Evolutionary conservation across 2,888 invertebrate species (phyloP).

Genomic region (Rhagonycha fulva): DNA sequence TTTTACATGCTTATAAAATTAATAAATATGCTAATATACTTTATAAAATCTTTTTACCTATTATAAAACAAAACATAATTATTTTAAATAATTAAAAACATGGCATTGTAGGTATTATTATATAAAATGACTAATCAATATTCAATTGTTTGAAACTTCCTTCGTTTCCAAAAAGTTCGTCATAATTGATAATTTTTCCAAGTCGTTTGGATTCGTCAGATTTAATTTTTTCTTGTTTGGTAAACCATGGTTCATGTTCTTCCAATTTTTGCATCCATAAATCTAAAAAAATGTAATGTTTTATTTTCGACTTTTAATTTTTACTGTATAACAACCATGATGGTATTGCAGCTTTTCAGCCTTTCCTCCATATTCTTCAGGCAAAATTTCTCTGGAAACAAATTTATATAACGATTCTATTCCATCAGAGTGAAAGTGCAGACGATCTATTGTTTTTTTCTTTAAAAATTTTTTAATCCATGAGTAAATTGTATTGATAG

Average conservation of each 20-base stretch:
- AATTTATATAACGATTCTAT: conserved; percentile 76
- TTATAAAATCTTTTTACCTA: no score
- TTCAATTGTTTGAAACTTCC: conserved; percentile 85
- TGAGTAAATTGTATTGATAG: conserved; percentile 83
- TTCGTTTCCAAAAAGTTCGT: conserved; percentile 85
- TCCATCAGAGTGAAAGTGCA: conserved; percentile 73
- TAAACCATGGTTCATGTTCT: background rate
- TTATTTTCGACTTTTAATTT: background rate
- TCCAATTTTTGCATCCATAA: background rate
- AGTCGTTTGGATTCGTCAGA: background rate
- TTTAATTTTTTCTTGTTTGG: background rate
- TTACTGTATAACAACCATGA: conserved; percentile 59
- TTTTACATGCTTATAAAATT: no score
- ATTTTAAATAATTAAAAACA: no score
- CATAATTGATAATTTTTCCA: conserved; percentile 66
- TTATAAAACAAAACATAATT: no score
- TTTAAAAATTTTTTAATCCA: conserved; percentile 86
- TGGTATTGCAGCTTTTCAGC: conserved; percentile 73
- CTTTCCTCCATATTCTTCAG: conserved; percentile 75
- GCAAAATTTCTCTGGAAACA: conserved; percentile 63
- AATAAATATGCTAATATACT: no score
- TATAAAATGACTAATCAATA: conserved; percentile 66
- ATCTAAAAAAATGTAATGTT: background rate
- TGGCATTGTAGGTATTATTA: no score
- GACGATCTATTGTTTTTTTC: conserved; percentile 83